phyloP scores from a whole-genome alignment of 1,140 invertebrate species.

The Cherax destructor region DNA sequence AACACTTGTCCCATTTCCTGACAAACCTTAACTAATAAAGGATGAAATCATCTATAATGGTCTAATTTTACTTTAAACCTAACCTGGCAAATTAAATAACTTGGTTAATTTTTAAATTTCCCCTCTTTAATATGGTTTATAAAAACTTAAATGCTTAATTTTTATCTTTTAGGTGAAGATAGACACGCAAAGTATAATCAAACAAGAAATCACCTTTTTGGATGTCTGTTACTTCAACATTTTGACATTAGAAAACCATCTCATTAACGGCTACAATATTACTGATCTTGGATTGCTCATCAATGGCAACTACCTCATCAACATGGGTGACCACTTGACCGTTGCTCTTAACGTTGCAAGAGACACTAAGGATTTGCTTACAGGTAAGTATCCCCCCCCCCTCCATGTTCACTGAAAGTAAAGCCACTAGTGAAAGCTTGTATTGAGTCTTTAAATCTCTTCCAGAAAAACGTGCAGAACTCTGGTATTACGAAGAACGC shows the following conservation, averaged over 20 bases:
- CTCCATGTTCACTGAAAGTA: no score
- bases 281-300: slow-evolving; percentile 15
- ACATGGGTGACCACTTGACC: slow-evolving; percentile 8
- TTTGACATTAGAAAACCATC: not conserved
- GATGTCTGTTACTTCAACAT: not conserved
- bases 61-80: no score
- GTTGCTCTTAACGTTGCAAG: not conserved
- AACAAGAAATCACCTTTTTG: not conserved
- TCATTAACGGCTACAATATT: slow-evolving; percentile 26
- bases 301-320: slow-evolving; percentile 16
- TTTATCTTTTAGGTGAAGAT: slow-evolving; percentile 2
- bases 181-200: not conserved
- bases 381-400: not conserved
- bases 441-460: not conserved
- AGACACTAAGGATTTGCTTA: not conserved
- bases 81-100: no score
- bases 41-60: no score
- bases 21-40: no score
- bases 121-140: no score
- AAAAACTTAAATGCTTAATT: no score
- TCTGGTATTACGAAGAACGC: slow-evolving; percentile 34
- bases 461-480: slow-evolving; percentile 12
- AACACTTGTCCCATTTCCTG: no score
- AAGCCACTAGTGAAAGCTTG: no score
- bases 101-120: no score